These are phyloP conservation scores for Parapristionchus giblindavisi DNA, from an alignment of 2,888 invertebrate genomes.

Conservation along the genomic window DNA sequence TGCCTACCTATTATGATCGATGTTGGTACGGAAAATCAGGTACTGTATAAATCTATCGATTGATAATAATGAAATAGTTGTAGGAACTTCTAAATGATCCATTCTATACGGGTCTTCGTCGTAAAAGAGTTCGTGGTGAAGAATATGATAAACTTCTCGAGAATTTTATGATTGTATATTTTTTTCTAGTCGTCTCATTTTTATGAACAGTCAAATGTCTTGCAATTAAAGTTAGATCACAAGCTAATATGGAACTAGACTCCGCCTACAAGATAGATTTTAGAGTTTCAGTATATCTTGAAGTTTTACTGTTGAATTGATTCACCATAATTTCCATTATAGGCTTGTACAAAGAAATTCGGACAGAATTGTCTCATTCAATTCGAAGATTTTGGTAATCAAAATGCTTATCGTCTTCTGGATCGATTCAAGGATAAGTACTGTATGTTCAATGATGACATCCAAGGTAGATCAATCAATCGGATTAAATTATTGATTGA, in stretches of 20 bases:
- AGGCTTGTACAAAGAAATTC: constrained; percentile 69
- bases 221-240: neutral
- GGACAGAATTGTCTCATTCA: constrained; percentile 76
- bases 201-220: neutral
- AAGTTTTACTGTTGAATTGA: too few species aligned
- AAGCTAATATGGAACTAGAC: too few species aligned
- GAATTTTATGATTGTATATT: constrained; percentile 86
- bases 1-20: constrained; percentile 93
- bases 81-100: constrained; percentile 85
- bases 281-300: too few species aligned
- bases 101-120: constrained; percentile 89
- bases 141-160: constrained; percentile 92
- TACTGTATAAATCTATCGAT: neutral
- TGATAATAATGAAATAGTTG: neutral
- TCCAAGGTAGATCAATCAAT: constrained; percentile 90
- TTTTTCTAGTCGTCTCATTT: neutral
- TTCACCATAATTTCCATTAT: neutral
- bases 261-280: too few species aligned
- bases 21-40: constrained; percentile 72
- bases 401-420: constrained; percentile 92
- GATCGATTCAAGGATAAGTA: constrained; percentile 86
- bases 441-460: constrained; percentile 99
- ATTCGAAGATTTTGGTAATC: constrained; percentile 98
- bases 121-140: constrained; percentile 83
- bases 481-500: too few species aligned